A percentile compares a stretch with the other conserved stretches of the same genome.
Evolutionary conservation across 2,797 vertebrate genomes (phyloP).

Genomic region (Aselliscus stoliczkanus): DNA sequence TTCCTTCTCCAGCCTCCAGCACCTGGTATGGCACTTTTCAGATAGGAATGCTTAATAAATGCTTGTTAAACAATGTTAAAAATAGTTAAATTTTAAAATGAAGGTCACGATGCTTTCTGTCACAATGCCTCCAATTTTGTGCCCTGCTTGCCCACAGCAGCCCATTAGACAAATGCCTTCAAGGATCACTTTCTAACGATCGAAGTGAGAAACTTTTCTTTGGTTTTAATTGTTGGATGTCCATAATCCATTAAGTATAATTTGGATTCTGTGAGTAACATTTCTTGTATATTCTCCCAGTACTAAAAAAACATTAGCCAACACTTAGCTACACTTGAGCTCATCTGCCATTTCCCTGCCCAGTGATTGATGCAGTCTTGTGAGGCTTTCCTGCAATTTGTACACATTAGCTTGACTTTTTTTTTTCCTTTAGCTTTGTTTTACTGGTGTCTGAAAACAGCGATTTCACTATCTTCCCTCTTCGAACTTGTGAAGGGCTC

Average conservation of each 20-base stretch:
- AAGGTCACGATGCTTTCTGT: background rate
- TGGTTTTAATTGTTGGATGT: background rate
- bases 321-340: background rate
- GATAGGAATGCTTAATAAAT: background rate
- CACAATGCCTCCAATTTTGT: background rate
- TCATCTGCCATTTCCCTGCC: background rate
- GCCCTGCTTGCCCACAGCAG: background rate
- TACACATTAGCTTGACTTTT: background rate
- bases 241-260: background rate
- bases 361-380: background rate
- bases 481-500: background rate
- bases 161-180: background rate
- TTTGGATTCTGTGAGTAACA: conserved; percentile 21
- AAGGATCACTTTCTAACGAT: background rate
- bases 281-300: background rate
- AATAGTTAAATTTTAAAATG: background rate
- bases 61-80: background rate
- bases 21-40: background rate
- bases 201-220: conserved; percentile 11
- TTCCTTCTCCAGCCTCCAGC: background rate
- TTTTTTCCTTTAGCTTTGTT: conserved; percentile 5
- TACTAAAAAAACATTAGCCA: background rate
- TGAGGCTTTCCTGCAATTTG: background rate
- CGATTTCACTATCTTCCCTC: background rate
- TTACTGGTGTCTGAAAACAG: conserved; percentile 2